Conservation (phyloP, 2,797 vertebrate species). For the Otolemur crassicaudatus region DNA sequence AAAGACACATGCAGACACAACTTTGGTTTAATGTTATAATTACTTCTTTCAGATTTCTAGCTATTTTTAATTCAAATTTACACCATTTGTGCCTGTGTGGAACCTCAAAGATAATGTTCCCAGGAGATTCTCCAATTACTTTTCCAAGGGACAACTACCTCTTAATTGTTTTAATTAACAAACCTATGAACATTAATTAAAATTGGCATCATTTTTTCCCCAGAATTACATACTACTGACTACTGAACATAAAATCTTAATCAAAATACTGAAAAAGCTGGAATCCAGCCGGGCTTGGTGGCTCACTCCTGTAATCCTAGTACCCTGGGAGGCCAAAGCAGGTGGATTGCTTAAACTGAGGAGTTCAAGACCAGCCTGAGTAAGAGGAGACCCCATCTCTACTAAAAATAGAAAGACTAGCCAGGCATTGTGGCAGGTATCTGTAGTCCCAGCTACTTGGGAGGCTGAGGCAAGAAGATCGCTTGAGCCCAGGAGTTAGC, state of each 20-base stretch:
- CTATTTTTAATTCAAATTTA: slow-evolving; percentile 73
- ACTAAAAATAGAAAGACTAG: no score
- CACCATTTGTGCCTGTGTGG: slow-evolving; percentile 28
- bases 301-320: no score
- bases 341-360: no score
- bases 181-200: slow-evolving; percentile 77
- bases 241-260: slow-evolving; percentile 71
- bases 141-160: slow-evolving; percentile 53
- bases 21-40: slow-evolving; percentile 66
- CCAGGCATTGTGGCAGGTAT: no score
- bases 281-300: background rate
- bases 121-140: slow-evolving; percentile 56
- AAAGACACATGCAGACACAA: slow-evolving; percentile 40
- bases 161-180: slow-evolving; percentile 77
- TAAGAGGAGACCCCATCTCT: no score
- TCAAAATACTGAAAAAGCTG: slow-evolving; percentile 67
- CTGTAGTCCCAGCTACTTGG: no score
- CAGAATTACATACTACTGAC: slow-evolving; percentile 69
- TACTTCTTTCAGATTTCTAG: slow-evolving; percentile 59
- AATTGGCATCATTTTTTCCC: slow-evolving; percentile 42
- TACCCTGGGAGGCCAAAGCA: no score
- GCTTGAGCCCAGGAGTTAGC: no score
- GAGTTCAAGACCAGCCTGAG: no score
- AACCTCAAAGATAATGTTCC: slow-evolving; percentile 36
- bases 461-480: no score